These are phyloP conservation scores for Pollicipes pollicipes DNA, from an alignment of 1,140 invertebrate species.

Conservation along the genomic window DNA sequence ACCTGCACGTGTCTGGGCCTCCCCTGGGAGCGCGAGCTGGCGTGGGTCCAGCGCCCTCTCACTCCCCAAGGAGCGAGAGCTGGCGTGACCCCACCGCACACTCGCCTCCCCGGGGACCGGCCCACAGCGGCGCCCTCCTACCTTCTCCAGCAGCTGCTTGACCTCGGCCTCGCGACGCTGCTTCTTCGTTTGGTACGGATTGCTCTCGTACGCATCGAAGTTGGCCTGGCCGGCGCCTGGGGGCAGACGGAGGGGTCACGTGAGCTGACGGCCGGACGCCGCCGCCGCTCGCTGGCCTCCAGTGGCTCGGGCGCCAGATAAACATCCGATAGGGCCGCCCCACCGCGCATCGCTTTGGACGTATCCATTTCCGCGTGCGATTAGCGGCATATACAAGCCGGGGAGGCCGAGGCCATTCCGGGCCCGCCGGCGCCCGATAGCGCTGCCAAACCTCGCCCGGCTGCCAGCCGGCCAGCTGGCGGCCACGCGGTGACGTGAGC, in stretches of 20 bases:
- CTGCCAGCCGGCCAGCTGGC: too few species aligned
- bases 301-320: not conserved
- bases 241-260: not conserved
- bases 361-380: not conserved
- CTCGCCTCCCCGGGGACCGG: too few species aligned
- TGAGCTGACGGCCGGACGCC: not conserved
- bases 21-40: too few species aligned
- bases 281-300: too few species aligned
- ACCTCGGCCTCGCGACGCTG: slow-evolving; percentile 89
- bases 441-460: too few species aligned
- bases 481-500: not conserved
- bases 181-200: slow-evolving; percentile 83
- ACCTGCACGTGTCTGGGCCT: too few species aligned
- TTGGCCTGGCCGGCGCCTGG: slow-evolving; percentile 70
- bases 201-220: slow-evolving; percentile 86
- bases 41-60: too few species aligned
- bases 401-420: too few species aligned
- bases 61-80: too few species aligned
- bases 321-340: too few species aligned
- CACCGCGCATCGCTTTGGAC: not conserved
- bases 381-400: not conserved
- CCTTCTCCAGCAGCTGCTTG: slow-evolving; percentile 85
- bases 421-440: too few species aligned
- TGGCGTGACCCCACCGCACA: too few species aligned
- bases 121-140: slow-evolving; percentile 20